Conservation (phyloP, 2,797 vertebrate genomes). For the Megalops cyprinoides region DNA sequence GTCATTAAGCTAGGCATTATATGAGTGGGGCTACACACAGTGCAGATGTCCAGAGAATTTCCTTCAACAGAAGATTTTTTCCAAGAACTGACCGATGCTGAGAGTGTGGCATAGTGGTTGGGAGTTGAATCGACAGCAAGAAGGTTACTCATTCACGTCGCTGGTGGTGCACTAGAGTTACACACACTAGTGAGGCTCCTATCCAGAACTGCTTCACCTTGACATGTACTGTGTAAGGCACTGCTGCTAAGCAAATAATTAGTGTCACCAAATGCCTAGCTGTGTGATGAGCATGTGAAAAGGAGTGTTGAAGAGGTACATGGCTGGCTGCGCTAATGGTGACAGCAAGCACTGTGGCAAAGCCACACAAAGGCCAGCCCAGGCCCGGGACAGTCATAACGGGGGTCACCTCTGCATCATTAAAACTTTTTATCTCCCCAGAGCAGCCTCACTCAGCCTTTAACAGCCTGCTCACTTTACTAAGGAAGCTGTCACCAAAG, state of each 20-base stretch:
- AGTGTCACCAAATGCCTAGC: not conserved
- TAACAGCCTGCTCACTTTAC: not conserved
- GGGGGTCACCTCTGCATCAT: conserved; percentile 1
- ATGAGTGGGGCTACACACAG: not conserved
- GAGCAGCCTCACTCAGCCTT: not conserved
- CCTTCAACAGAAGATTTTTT: not conserved
- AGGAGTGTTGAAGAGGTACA: not conserved
- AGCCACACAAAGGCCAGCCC: not conserved
- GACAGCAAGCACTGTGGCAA: not conserved
- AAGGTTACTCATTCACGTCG: not conserved
- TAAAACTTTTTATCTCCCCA: conserved; percentile 6
- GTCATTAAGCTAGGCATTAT: not conserved
- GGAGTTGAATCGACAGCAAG: not conserved
- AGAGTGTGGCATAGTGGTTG: not conserved
- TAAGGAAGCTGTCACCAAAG: not conserved
- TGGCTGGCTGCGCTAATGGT: not conserved
- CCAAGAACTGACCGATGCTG: not conserved
- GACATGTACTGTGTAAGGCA: not conserved
- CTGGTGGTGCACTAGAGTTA: not conserved
- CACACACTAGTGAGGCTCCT: not conserved
- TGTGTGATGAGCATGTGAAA: not conserved
- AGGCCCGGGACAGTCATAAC: not conserved
- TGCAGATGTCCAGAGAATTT: too few relatives aligned
- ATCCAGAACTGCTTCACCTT: not conserved
- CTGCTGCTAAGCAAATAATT: not conserved